Percentiles rank a stretch among this genome's conserved stretches.
These are phyloP conservation scores for Leptopterna dolabrata DNA, from an alignment of 2,888 invertebrate genomes.

Conservation along the genomic window DNA sequence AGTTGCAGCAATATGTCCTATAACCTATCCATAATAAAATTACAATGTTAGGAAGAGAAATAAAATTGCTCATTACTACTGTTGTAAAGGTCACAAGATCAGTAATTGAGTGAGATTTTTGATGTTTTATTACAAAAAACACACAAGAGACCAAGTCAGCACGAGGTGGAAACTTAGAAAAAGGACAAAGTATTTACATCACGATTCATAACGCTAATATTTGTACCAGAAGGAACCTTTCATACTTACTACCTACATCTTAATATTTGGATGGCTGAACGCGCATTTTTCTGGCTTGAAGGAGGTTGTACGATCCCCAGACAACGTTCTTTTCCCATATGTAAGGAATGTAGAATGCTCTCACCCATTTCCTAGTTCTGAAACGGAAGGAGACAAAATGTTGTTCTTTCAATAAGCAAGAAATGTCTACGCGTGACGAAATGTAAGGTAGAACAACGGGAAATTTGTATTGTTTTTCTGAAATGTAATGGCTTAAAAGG, in stretches of 20 bases:
- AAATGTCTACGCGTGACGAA: too few relatives aligned
- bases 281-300: conserved; percentile 67
- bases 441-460: too few relatives aligned
- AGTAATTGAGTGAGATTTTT: not conserved
- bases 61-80: too few relatives aligned
- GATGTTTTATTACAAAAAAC: conserved; percentile 24
- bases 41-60: too few relatives aligned
- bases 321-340: conserved; percentile 75
- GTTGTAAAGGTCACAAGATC: not conserved
- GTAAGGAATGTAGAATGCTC: conserved; percentile 90
- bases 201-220: not conserved
- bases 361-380: conserved; percentile 78
- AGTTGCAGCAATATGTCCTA: not conserved
- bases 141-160: conserved; percentile 3
- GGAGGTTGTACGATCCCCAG: conserved; percentile 80
- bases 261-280: conserved; percentile 60
- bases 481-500: too few relatives aligned
- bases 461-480: too few relatives aligned
- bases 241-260: conserved; percentile 17
- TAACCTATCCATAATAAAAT: too few relatives aligned
- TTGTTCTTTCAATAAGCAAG: too few relatives aligned
- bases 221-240: conserved; percentile 39
- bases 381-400: conserved; percentile 57
- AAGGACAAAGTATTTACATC: conserved; percentile 32
- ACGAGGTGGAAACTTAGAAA: conserved; percentile 26